Percentiles rank a stretch among this genome's conserved stretches.
Evolutionary conservation across 2,797 vertebrate genomes (phyloP).

Genomic region (Squalus acanthias): DNA sequence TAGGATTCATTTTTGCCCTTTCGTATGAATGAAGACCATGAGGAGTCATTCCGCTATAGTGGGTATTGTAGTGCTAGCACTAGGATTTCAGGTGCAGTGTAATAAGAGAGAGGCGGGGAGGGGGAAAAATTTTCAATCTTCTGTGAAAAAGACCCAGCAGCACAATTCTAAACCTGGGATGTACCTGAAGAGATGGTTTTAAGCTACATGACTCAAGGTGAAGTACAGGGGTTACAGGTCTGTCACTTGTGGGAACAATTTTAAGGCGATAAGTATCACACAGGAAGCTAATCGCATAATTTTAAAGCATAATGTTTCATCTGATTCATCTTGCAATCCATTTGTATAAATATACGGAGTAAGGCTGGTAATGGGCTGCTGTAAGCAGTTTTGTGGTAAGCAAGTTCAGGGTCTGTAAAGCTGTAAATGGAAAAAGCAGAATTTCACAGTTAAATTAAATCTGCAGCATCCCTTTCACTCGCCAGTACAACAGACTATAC

Average conservation of each 20-base stretch:
- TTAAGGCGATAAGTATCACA: background rate
- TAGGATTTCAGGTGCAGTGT: background rate
- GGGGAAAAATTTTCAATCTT: background rate
- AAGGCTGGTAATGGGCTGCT: background rate
- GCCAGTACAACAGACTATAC: background rate
- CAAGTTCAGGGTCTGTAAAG: background rate
- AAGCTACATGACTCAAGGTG: background rate
- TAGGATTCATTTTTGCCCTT: background rate
- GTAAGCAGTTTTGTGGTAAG: background rate
- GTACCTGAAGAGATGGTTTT: background rate
- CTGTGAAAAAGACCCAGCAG: background rate
- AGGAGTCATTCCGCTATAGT: background rate
- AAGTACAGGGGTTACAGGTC: background rate
- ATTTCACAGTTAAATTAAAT: constrained; percentile 10
- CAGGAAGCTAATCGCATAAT: background rate
- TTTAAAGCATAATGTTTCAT: background rate
- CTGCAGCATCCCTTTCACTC: background rate
- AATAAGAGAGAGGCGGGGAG: background rate
- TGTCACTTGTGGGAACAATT: background rate
- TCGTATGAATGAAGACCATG: background rate
- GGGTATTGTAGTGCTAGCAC: background rate
- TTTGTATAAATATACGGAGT: background rate
- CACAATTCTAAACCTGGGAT: background rate
- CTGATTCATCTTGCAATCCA: background rate
- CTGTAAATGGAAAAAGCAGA: constrained; percentile 20